Conservation (phyloP, 2,888 invertebrate genomes). For the Tuberolachnus salignus region DNA sequence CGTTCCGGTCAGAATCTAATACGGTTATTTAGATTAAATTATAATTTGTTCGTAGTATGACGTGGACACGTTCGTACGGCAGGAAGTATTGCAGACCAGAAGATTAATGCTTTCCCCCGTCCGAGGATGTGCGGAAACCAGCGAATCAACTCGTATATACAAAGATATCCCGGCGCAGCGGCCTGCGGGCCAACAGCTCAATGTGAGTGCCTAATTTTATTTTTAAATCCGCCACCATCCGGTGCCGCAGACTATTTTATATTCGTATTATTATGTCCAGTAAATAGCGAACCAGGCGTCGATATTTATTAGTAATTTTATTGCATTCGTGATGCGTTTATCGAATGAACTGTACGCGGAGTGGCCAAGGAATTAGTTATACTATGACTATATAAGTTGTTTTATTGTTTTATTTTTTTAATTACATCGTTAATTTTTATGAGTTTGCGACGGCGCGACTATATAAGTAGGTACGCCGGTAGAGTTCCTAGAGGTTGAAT, state of each 20-base stretch:
- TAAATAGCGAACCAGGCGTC: neutral
- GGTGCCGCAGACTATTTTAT: neutral
- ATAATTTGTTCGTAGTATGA: slow-evolving; percentile 21
- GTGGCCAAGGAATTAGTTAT: slow-evolving; percentile 10
- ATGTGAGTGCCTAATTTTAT: slow-evolving; percentile 19
- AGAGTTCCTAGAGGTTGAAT: no score
- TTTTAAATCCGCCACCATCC: neutral
- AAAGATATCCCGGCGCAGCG: slow-evolving; percentile 10
- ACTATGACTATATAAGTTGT: slow-evolving; percentile 1
- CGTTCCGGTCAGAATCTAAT: no score
- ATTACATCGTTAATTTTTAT: slow-evolving; percentile 41
- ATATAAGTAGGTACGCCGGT: neutral
- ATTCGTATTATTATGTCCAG: no score
- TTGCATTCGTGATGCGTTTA: no score
- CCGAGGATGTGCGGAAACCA: slow-evolving; percentile 20
- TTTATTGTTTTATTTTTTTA: slow-evolving; percentile 36
- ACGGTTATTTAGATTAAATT: no score
- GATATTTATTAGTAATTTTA: neutral
- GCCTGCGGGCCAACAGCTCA: neutral
- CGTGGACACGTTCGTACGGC: neutral
- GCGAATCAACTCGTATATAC: slow-evolving; percentile 15
- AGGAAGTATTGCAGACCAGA: slow-evolving; percentile 29
- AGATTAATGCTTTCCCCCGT: slow-evolving; percentile 34
- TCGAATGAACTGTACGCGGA: no score
- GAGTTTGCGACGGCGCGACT: neutral